Evolutionary conservation across 2,113 vertebrate genomes (phyloP), one percentile per base, ranked within the genome.

Genomic region (Hepsetus odoe): DNA sequence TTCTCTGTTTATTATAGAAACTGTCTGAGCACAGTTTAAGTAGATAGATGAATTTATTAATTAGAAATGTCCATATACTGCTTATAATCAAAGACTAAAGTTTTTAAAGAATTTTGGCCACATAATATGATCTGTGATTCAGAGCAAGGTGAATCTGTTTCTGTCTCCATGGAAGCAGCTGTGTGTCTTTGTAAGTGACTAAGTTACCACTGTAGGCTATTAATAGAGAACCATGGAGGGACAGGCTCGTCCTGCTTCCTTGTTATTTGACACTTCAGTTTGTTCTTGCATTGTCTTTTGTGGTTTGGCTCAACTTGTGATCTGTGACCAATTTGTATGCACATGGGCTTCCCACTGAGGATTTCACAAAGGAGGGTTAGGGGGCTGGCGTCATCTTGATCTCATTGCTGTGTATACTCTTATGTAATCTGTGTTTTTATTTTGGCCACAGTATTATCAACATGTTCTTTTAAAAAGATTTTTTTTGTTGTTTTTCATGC

Each of bases 221-320:
- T 75, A 76, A 81, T 72, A 76, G 80, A 65, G 69, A 24, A 76
- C 74, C 16, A 8, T n/a, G 44, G 35, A 35, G 80, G 53, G 44
- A 38, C 40, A 44, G 6, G 22, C 67, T 56, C 26, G 46, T 32
- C 33, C 67, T 56, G 61, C 74, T 76, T 62, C 44, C 35, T 69
- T 80, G 74, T 77, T 80, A 56, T 73, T 71, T 33, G 72, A 83
- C 61, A 66, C 77, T 42, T 58, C 28, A 64, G 6, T 67, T 66
- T 76, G 62, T 44, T 44, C 24, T 30, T 42, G 33, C 49, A 44
- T 40, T 62, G 18, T 56, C 16, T 67, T 51, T 64, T 10, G 22
- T 55, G 32, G 74, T 18, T 66, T 76, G 33, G 46, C 61, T 53
- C 35, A 40, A 28, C 62, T 30, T 13, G 38, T 42, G 51, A 56